A percentile compares a stretch with the other conserved stretches of the same genome.
Evolutionary conservation across 2,888 invertebrate species (phyloP).

Genomic region (Antitype chi): DNA sequence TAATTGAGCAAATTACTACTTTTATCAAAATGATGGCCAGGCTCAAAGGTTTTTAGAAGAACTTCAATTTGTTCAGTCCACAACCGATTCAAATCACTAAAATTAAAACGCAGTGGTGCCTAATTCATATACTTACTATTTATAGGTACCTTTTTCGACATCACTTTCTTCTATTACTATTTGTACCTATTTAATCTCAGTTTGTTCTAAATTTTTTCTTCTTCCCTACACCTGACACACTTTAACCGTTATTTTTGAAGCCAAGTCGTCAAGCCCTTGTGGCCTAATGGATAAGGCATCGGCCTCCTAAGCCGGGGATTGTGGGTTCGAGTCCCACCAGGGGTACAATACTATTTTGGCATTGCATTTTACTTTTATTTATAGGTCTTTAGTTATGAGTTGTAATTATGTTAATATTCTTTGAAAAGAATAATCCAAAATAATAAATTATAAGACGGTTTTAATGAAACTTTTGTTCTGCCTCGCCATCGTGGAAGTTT

Average conservation of each 20-base stretch:
- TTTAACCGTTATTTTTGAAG: not conserved
- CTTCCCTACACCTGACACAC: accelerated
- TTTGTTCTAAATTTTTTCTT: not conserved
- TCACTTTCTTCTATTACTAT: not conserved
- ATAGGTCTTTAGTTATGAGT: not conserved
- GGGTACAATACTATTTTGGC: conserved; percentile 83
- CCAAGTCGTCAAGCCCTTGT: conserved; percentile 89
- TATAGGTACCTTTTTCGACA: not conserved
- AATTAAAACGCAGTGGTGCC: not conserved
- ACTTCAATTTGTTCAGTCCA: not conserved
- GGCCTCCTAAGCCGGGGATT: conserved; percentile 95
- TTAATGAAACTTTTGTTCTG: not conserved
- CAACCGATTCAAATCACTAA: not conserved
- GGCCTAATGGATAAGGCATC: conserved; percentile 95
- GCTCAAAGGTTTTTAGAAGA: not conserved
- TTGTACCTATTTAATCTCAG: not conserved
- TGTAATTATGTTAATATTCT: not conserved
- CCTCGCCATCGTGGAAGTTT: not conserved
- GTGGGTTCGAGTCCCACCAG: conserved; percentile 95
- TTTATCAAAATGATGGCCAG: too few relatives aligned
- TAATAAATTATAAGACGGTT: not conserved
- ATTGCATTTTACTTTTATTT: not conserved
- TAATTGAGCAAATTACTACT: not conserved
- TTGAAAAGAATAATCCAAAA: not conserved
- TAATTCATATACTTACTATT: not conserved